Conservation (phyloP, 2,113 vertebrate genomes). For the Glaucidium brasilianum region DNA sequence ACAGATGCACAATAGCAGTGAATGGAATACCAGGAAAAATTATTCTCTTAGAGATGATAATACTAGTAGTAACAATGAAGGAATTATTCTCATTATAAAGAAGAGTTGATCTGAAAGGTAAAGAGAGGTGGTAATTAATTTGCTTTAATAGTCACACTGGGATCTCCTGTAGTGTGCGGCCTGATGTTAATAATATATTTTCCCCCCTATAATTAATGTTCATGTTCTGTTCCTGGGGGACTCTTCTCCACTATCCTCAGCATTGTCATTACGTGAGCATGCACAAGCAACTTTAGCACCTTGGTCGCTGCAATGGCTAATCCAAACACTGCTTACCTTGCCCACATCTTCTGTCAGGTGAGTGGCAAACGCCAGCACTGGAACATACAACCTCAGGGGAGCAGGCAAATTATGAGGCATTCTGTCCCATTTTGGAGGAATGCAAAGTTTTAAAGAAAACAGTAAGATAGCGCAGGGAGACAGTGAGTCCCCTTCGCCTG, state of each 20-base stretch:
- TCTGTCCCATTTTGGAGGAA: not conserved
- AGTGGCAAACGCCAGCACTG: not conserved
- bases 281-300: slow-evolving; percentile 29
- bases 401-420: not conserved
- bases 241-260: slow-evolving; percentile 24
- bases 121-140: slow-evolving; percentile 75
- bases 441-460: not conserved
- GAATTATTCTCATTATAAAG: slow-evolving; percentile 61
- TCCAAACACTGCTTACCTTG: not conserved
- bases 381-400: not conserved
- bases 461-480: not conserved
- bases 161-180: slow-evolving; percentile 65
- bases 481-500: not conserved
- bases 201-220: slow-evolving; percentile 75
- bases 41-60: slow-evolving; percentile 24
- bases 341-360: not conserved
- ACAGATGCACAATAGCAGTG: not conserved
- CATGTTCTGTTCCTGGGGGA: slow-evolving; percentile 51
- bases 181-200: slow-evolving; percentile 69
- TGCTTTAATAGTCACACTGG: slow-evolving; percentile 75
- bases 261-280: slow-evolving; percentile 22
- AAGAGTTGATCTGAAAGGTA: slow-evolving; percentile 66
- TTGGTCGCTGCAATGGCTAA: not conserved
- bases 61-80: slow-evolving; percentile 29
- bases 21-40: not conserved